phyloP scores from a whole-genome alignment of 92 coral and sea anemone species.

The Blastomussa wellsi region DNA sequence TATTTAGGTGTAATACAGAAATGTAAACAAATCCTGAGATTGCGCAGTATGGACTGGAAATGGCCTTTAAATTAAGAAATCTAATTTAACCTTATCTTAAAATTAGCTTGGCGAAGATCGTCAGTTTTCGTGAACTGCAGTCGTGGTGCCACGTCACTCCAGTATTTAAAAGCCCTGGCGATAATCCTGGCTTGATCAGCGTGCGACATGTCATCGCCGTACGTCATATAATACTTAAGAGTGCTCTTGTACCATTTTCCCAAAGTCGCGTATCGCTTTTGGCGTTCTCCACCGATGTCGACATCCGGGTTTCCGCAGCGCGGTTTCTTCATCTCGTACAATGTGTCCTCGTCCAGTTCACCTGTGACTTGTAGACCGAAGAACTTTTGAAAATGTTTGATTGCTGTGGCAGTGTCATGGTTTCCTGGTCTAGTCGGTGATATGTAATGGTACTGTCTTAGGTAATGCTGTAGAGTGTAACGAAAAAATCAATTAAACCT shows the following conservation, averaged over 20 bases:
- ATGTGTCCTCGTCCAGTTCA: conserved; percentile 55
- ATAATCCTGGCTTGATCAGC: conserved; percentile 28
- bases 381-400: conserved; percentile 59
- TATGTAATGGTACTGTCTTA: conserved; percentile 35
- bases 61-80: too few species aligned
- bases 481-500: too few species aligned
- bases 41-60: too few species aligned
- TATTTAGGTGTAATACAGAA: too few species aligned
- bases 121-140: conserved; percentile 45
- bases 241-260: conserved; percentile 51
- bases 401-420: conserved; percentile 46
- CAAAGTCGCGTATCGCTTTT: conserved; percentile 2
- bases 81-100: neutral
- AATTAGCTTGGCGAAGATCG: conserved; percentile 41
- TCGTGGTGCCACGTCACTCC: conserved; percentile 60
- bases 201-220: conserved; percentile 44
- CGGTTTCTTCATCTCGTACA: conserved; percentile 60
- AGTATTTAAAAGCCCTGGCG: conserved; percentile 51
- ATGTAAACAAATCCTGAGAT: too few species aligned
- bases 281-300: neutral
- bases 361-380: conserved; percentile 62
- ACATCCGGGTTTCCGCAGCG: conserved; percentile 67
- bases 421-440: conserved; percentile 57
- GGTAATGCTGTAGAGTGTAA: conserved; percentile 4
- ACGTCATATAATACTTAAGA: conserved; percentile 50